phyloP scores from a whole-genome alignment of 1,140 invertebrate species.

The Drosophila ananassae region DNA sequence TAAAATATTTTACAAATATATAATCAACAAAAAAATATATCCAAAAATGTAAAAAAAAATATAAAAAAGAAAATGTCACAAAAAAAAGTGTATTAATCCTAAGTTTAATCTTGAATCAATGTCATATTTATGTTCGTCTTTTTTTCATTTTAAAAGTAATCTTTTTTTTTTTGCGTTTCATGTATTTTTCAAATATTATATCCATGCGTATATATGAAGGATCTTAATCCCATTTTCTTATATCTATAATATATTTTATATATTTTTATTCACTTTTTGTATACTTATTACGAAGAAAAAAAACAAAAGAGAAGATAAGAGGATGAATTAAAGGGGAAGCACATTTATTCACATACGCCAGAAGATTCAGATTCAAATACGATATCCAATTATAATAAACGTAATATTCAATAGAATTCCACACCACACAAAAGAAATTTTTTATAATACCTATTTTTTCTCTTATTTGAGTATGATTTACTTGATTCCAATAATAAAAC shows the following conservation, averaged over 20 bases:
- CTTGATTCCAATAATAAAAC: constrained; percentile 46
- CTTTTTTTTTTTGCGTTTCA: constrained; percentile 12
- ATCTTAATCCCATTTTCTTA: constrained; percentile 45
- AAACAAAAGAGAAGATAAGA: constrained; percentile 3
- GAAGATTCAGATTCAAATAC: constrained; percentile 44
- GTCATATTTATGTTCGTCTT: constrained; percentile 58
- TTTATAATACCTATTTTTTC: constrained; percentile 8
- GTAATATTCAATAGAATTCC: constrained; percentile 71
- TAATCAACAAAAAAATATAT: constrained; percentile 46
- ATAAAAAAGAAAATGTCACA: constrained; percentile 51
- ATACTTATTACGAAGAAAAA: constrained; percentile 29
- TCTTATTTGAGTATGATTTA: constrained; percentile 36
- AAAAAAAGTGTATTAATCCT: constrained; percentile 50
- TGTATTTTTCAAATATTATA: constrained; percentile 29
- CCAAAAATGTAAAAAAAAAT: constrained; percentile 46
- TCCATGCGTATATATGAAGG: constrained; percentile 35
- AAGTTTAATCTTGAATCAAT: constrained; percentile 70
- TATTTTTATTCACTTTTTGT: constrained; percentile 59
- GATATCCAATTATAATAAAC: constrained; percentile 56
- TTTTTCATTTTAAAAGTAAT: constrained; percentile 28
- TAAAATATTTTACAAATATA: constrained; percentile 65
- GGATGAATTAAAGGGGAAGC: constrained; percentile 44
- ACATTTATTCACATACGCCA: constrained; percentile 56
- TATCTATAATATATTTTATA: constrained; percentile 50
- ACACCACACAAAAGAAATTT: constrained; percentile 19